Evolutionary conservation across 2,113 vertebrate species (phyloP).

Genomic region (Semicossyphus pulcher): DNA sequence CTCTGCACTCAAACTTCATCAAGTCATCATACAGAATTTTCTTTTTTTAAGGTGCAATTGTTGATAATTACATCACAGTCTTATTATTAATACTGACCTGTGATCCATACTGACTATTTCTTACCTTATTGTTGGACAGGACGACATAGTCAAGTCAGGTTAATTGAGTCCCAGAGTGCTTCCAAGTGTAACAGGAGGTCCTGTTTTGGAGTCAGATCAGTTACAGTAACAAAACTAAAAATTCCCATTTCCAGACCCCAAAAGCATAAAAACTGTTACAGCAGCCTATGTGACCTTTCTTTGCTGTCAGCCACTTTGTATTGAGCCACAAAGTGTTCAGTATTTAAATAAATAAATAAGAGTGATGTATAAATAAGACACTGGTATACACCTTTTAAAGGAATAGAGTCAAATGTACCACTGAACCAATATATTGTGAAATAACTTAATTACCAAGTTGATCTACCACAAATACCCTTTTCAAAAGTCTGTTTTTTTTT

Average conservation of each 20-base stretch:
- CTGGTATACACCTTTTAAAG: neutral
- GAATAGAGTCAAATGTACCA: neutral
- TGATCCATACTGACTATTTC: conserved; percentile 10
- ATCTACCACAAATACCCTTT: neutral
- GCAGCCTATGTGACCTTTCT: neutral
- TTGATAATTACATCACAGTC: conserved; percentile 24
- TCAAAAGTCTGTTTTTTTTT: neutral
- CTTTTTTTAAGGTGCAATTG: conserved; percentile 29
- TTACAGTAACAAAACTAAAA: neutral
- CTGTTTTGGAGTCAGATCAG: neutral
- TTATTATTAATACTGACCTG: neutral
- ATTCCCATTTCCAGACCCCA: too few relatives aligned
- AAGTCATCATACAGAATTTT: too few relatives aligned
- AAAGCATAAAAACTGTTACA: neutral
- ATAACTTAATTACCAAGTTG: neutral
- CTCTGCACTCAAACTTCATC: conserved; percentile 26
- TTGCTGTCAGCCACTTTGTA: neutral
- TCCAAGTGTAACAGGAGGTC: neutral
- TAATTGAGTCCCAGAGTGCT: neutral
- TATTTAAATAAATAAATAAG: neutral
- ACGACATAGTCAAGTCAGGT: neutral
- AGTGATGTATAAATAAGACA: too few relatives aligned
- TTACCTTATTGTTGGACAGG: neutral
- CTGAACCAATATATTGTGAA: neutral
- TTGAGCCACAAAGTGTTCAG: neutral